These are phyloP conservation scores for Polyodon spathula DNA, from an alignment of 2,113 vertebrate species.

Conservation along the genomic window DNA sequence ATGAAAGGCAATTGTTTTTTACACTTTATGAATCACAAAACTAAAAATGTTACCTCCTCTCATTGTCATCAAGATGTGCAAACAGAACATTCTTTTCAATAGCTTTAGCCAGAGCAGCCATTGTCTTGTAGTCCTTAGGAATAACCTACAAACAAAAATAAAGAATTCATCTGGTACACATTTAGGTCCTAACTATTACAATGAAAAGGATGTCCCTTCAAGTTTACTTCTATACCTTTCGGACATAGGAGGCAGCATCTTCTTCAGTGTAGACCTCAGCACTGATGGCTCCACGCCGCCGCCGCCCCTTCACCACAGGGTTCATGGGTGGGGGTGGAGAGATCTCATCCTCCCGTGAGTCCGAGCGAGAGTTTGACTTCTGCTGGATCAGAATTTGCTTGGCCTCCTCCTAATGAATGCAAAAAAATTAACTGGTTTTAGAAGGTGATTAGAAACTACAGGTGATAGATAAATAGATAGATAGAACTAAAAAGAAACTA, in stretches of 20 bases:
- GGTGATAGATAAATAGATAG: too few species aligned
- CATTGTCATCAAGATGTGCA: conserved; percentile 94
- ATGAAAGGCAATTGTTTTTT: too few species aligned
- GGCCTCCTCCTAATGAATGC: conserved; percentile 75
- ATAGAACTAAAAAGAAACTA: too few species aligned
- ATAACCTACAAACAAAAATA: conserved; percentile 68
- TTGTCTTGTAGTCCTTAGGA: conserved; percentile 98
- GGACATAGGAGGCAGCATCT: conserved; percentile 91
- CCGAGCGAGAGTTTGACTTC: conserved; percentile 80
- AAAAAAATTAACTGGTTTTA: neutral
- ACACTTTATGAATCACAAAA: neutral
- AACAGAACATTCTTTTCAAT: conserved; percentile 98
- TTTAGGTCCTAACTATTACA: neutral
- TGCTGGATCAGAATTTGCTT: conserved; percentile 88
- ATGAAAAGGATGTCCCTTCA: neutral
- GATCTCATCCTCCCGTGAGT: conserved; percentile 92
- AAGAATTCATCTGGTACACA: neutral
- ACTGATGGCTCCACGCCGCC: conserved; percentile 89
- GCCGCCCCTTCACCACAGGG: conserved; percentile 86
- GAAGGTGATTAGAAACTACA: too few species aligned
- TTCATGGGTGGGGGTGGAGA: conserved; percentile 88
- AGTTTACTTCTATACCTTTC: conserved; percentile 66
- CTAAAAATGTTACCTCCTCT: conserved; percentile 70
- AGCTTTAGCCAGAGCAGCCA: conserved; percentile 96
- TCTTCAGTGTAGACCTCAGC: conserved; percentile 98